phyloP scores from a whole-genome alignment of 2,113 vertebrate species.

The Papio anubis region DNA sequence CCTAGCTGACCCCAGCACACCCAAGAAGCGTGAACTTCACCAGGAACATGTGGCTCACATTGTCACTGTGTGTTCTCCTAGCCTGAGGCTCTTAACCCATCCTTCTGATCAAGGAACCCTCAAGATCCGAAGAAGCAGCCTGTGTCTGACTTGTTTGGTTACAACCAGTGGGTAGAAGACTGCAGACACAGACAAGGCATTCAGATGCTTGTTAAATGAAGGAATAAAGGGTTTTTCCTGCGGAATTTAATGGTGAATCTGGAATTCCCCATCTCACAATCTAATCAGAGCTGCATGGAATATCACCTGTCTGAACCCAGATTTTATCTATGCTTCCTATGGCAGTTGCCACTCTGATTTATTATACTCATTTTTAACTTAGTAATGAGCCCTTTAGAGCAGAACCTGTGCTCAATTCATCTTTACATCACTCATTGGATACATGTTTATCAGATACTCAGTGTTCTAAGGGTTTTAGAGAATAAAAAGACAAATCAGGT shows the following conservation, averaged over 20 bases:
- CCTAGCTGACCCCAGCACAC: neutral
- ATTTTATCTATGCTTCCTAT: neutral
- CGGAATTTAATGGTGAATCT: neutral
- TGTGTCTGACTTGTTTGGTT: neutral
- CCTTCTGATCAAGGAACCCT: neutral
- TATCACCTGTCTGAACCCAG: neutral
- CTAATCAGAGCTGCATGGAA: neutral
- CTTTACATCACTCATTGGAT: neutral
- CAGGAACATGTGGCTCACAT: neutral
- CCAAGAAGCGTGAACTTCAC: neutral
- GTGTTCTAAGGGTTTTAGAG: neutral
- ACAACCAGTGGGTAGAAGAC: neutral
- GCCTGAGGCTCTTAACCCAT: neutral
- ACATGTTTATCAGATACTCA: neutral
- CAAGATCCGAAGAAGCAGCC: neutral
- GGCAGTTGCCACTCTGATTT: neutral
- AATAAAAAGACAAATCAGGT: neutral
- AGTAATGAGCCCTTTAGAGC: neutral
- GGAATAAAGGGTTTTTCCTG: neutral
- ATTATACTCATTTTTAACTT: neutral
- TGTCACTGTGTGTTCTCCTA: neutral
- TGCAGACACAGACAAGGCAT: neutral
- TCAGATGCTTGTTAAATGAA: neutral
- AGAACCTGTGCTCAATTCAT: neutral
- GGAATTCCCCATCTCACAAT: neutral